These are phyloP conservation scores for Esox niger DNA, from an alignment of 2,113 vertebrate genomes.

Conservation along the genomic window DNA sequence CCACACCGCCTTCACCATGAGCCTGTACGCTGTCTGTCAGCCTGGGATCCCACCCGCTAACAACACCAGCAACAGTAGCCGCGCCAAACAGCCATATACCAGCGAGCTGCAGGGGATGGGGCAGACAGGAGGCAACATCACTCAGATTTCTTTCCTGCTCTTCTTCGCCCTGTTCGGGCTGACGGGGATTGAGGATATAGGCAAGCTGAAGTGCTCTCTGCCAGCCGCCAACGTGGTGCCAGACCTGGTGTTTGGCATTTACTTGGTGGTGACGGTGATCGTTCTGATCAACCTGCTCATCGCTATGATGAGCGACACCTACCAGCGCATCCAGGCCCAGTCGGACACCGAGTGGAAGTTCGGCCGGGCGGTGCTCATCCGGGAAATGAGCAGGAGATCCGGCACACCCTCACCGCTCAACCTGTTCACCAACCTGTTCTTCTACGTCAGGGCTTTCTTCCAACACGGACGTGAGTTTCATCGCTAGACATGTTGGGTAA, in stretches of 20 bases:
- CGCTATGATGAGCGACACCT: conserved; percentile 70
- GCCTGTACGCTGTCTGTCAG: conserved; percentile 58
- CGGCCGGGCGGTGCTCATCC: conserved; percentile 60
- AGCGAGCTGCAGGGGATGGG: neutral
- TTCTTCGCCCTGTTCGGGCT: conserved; percentile 66
- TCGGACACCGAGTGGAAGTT: conserved; percentile 69
- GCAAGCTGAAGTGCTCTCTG: conserved; percentile 31
- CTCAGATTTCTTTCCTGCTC: conserved; percentile 52
- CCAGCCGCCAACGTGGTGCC: conserved; percentile 38
- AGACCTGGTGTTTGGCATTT: conserved; percentile 56
- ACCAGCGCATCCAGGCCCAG: conserved; percentile 66
- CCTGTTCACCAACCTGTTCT: conserved; percentile 60
- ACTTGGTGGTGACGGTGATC: conserved; percentile 60
- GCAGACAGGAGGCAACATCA: conserved; percentile 19
- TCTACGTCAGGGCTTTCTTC: conserved; percentile 53
- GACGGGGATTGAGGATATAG: conserved; percentile 48
- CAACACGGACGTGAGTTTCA: conserved; percentile 50
- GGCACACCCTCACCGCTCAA: conserved; percentile 61
- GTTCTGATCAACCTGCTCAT: conserved; percentile 66
- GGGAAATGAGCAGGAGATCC: conserved; percentile 62
- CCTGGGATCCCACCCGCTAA: conserved; percentile 43
- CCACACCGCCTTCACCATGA: conserved; percentile 62
- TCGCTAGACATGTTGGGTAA: no score
- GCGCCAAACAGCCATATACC: no score
- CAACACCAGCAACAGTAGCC: neutral